phyloP scores from a whole-genome alignment of 2,113 vertebrate species.

The Campylorhamphus procurvoides region DNA sequence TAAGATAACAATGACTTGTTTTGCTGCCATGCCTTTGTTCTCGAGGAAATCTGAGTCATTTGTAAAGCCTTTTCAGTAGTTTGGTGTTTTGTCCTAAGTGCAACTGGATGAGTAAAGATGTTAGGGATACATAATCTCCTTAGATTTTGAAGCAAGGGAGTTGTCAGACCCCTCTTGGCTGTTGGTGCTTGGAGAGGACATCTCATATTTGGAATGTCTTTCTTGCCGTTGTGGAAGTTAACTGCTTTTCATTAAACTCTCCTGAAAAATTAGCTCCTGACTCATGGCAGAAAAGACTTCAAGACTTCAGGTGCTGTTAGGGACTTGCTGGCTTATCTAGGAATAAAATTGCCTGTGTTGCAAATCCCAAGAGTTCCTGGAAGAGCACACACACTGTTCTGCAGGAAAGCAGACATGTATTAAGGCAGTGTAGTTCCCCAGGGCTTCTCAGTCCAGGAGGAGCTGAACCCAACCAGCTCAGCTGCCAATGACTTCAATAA shows the following conservation, averaged over 20 bases:
- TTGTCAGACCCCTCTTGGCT: background rate
- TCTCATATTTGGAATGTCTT: background rate
- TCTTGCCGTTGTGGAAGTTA: background rate
- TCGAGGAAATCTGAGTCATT: background rate
- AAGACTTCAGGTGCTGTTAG: background rate
- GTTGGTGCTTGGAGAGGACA: background rate
- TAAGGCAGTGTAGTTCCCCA: rapidly evolving
- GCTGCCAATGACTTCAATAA: background rate
- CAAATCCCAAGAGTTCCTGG: background rate
- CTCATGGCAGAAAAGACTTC: background rate
- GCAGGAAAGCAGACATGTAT: background rate
- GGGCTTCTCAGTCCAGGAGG: background rate
- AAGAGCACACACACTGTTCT: background rate
- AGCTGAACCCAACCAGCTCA: background rate
- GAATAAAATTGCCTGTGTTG: background rate
- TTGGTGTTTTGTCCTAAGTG: background rate
- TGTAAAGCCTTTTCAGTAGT: background rate
- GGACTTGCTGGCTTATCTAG: background rate
- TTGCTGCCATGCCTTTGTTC: background rate
- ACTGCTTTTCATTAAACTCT: background rate
- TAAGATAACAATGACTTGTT: background rate
- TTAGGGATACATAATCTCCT: background rate
- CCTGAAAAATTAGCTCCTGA: constrained; percentile 21
- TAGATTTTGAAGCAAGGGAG: background rate
- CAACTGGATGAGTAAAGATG: background rate